phyloP scores from a whole-genome alignment of 2,888 invertebrate species.

The Spatulosminthurus flaviceps region DNA sequence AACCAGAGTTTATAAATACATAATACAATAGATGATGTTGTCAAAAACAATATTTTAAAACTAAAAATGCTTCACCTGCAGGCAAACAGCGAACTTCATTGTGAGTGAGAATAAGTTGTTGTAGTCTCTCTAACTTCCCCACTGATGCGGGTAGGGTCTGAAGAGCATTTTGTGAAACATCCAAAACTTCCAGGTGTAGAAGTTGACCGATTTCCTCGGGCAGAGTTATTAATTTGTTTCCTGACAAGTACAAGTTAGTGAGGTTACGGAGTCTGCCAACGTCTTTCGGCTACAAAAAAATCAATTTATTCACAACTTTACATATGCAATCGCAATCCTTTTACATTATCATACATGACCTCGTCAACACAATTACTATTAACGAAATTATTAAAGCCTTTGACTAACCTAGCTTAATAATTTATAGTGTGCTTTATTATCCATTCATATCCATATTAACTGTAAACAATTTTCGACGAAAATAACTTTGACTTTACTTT shows the following conservation, averaged over 20 bases:
- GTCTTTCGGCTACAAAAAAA: conserved; percentile 55
- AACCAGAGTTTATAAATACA: no score
- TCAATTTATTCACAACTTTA: not conserved
- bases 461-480: no score
- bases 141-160: conserved; percentile 54
- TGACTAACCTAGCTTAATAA: no score
- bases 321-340: not conserved
- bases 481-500: no score
- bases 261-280: conserved; percentile 59
- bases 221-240: conserved; percentile 58
- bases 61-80: conserved; percentile 22
- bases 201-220: conserved; percentile 59
- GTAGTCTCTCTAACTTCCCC: conserved; percentile 49
- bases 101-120: conserved; percentile 56
- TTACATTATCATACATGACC: no score
- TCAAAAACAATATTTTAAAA: no score
- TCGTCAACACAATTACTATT: no score
- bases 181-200: conserved; percentile 56
- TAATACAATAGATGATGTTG: no score
- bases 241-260: conserved; percentile 62
- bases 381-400: no score
- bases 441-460: no score
- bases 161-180: conserved; percentile 60
- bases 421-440: no score
- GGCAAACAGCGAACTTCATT: conserved; percentile 52